Evolutionary conservation across 37 sponge, comb jelly and placozoan species (phyloP).

Genomic region (Mnemiopsis leidyi): DNA sequence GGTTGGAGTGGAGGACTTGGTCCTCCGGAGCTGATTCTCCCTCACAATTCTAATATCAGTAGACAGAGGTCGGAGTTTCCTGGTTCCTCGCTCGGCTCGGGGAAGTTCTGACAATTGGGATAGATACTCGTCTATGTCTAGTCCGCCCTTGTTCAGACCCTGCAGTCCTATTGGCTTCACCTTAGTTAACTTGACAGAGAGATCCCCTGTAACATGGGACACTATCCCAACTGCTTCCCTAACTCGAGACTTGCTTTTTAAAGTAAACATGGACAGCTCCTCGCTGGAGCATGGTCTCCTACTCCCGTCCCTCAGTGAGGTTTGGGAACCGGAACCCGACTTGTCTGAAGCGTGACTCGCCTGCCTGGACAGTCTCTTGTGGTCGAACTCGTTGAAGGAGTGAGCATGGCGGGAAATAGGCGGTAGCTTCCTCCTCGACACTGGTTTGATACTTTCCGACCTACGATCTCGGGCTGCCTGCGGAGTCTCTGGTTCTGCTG

Average conservation of each 20-base stretch:
- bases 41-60: neutral
- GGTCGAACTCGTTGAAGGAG: neutral
- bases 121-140: neutral
- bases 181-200: neutral
- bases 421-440: neutral
- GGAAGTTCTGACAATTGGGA: neutral
- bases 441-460: neutral
- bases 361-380: neutral
- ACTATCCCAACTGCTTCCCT: neutral
- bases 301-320: neutral
- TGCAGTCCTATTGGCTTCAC: neutral
- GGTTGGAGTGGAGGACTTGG: neutral
- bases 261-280: neutral
- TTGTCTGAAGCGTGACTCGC: neutral
- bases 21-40: neutral
- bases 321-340: neutral
- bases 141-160: neutral
- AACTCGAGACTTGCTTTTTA: neutral
- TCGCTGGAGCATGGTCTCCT: neutral
- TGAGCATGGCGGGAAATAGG: neutral
- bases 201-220: conserved; percentile 9
- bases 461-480: neutral
- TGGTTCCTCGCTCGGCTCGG: neutral
- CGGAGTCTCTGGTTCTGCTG: neutral
- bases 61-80: neutral